phyloP scores from a whole-genome alignment of 2,888 invertebrate genomes.

The Harpagoxenus sublaevis region DNA sequence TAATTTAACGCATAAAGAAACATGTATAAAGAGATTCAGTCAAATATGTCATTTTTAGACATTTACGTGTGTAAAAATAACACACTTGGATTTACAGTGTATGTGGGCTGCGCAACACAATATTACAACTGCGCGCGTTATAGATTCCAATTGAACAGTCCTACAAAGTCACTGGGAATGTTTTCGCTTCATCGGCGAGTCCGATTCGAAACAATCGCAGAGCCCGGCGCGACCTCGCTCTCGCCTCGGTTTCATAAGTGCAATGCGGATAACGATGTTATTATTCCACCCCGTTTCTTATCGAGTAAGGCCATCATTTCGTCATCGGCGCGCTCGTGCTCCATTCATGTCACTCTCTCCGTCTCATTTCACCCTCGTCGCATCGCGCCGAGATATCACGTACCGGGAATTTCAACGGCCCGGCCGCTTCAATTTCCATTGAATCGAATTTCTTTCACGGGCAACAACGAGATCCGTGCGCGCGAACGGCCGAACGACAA shows the following conservation, averaged over 20 bases:
- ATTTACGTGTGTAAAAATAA: no score
- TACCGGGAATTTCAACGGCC: constrained; percentile 64
- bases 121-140: background rate
- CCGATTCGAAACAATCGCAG: constrained; percentile 26
- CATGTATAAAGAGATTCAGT: no score
- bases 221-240: constrained; percentile 21
- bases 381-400: constrained; percentile 57
- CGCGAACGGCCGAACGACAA: constrained; percentile 6
- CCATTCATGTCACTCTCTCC: constrained; percentile 69
- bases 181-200: background rate
- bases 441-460: constrained; percentile 72
- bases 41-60: no score
- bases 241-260: constrained; percentile 56
- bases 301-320: constrained; percentile 69
- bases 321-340: constrained; percentile 55
- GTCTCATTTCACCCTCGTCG: constrained; percentile 25
- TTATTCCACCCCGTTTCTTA: constrained; percentile 74
- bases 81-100: no score
- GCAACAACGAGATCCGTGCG: constrained; percentile 32
- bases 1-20: no score
- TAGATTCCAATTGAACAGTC: background rate
- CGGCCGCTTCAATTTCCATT: constrained; percentile 68
- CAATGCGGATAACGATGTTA: constrained; percentile 68
- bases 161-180: background rate
- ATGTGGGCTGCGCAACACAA: background rate